A percentile compares a stretch with the other conserved stretches of the same genome.
These are phyloP conservation scores for Morpho achilles DNA, from an alignment of 2,888 invertebrate species.

Conservation along the genomic window DNA sequence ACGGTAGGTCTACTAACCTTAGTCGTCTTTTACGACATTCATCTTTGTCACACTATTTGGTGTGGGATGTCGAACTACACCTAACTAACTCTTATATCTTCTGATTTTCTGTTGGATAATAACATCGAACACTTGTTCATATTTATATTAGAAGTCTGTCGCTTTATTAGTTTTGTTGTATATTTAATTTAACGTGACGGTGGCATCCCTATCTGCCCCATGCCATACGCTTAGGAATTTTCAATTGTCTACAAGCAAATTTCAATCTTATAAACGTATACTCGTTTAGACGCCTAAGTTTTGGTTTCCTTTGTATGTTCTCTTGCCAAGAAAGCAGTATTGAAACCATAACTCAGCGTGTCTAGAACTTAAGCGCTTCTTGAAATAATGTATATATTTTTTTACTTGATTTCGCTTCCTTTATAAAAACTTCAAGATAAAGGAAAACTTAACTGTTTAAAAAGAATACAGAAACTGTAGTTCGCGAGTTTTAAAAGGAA, in stretches of 20 bases:
- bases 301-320: slow-evolving; percentile 20
- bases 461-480: slow-evolving; percentile 23
- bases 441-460: slow-evolving; percentile 27
- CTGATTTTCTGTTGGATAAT: too few relatives aligned
- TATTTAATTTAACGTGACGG: background rate
- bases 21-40: too few relatives aligned
- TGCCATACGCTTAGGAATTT: slow-evolving; percentile 27
- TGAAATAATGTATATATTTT: slow-evolving; percentile 26
- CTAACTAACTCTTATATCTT: too few relatives aligned
- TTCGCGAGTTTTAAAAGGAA: slow-evolving; percentile 25
- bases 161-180: too few relatives aligned
- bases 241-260: slow-evolving; percentile 18
- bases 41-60: too few relatives aligned
- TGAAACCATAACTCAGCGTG: slow-evolving; percentile 23
- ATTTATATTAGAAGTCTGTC: too few relatives aligned
- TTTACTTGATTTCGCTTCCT: slow-evolving; percentile 21
- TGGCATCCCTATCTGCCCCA: slow-evolving; percentile 19
- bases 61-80: too few relatives aligned
- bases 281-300: slow-evolving; percentile 14
- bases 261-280: slow-evolving; percentile 16
- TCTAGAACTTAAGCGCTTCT: slow-evolving; percentile 26
- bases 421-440: slow-evolving; percentile 26
- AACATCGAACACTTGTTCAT: too few relatives aligned
- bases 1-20: too few relatives aligned
- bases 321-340: slow-evolving; percentile 15